A percentile compares a stretch with the other conserved stretches of the same genome.
phyloP scores from a whole-genome alignment of 1,140 invertebrate species.

The Drosophila fuyamai region DNA sequence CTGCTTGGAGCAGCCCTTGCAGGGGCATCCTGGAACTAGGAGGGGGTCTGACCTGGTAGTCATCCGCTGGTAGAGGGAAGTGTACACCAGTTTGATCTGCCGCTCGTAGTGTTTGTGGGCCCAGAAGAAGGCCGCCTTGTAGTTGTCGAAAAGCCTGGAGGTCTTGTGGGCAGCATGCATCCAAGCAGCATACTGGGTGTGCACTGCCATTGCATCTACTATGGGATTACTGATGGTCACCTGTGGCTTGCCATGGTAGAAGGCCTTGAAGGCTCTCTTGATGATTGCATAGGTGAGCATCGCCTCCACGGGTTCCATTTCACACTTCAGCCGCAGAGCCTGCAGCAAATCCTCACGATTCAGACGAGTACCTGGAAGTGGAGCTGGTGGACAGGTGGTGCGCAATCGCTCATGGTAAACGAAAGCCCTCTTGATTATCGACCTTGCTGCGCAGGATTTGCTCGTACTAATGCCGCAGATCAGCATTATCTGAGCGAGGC shows the following conservation, averaged over 20 bases:
- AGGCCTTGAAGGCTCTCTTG: conserved; percentile 69
- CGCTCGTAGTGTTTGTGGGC: conserved; percentile 69
- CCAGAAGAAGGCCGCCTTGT: conserved; percentile 67
- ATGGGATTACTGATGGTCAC: conserved; percentile 61
- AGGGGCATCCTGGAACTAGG: conserved; percentile 42
- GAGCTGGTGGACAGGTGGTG: conserved; percentile 21
- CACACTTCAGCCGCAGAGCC: conserved; percentile 60
- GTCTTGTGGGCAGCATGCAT: conserved; percentile 63
- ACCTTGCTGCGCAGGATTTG: conserved; percentile 52
- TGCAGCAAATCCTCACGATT: conserved; percentile 68
- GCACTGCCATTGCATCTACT: conserved; percentile 55
- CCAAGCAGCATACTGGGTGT: conserved; percentile 55
- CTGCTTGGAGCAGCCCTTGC: conserved; percentile 43
- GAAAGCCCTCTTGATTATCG: conserved; percentile 68
- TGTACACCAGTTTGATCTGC: conserved; percentile 60
- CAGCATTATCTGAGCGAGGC: conserved; percentile 63
- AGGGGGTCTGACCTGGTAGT: conserved; percentile 49
- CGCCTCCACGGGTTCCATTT: conserved; percentile 66
- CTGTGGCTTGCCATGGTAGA: conserved; percentile 62
- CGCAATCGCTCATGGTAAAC: conserved; percentile 64
- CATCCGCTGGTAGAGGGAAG: conserved; percentile 55
- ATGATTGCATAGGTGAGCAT: conserved; percentile 69
- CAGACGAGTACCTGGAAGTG: conserved; percentile 23
- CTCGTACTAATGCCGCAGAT: conserved; percentile 64
- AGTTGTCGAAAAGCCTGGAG: conserved; percentile 65